Conservation (phyloP, 2,113 vertebrate species). For the Peucedramus taeniatus region DNA sequence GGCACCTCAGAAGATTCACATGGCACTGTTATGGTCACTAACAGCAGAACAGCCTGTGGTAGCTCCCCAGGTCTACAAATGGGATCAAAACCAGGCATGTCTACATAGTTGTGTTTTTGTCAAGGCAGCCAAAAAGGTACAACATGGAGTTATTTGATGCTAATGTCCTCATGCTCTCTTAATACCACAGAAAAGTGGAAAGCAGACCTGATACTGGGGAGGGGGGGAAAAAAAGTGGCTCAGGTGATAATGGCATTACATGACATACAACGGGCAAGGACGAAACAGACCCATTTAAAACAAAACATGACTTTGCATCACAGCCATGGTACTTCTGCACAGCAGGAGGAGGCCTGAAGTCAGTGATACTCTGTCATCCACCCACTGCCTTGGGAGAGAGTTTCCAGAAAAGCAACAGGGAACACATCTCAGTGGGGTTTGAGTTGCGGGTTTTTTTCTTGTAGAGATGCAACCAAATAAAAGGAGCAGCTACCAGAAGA, state of each 20-base stretch:
- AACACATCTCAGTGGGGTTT: neutral
- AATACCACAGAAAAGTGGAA: neutral
- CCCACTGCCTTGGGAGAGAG: neutral
- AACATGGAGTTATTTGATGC: rapidly evolving
- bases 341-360: neutral
- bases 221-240: neutral
- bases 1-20: neutral
- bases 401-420: neutral
- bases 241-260: neutral
- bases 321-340: neutral
- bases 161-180: neutral
- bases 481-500: neutral
- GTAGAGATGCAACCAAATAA: neutral
- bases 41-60: neutral
- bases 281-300: neutral
- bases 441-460: rapidly evolving
- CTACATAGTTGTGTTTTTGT: neutral
- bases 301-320: neutral
- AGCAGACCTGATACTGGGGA: neutral
- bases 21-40: neutral
- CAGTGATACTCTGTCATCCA: neutral
- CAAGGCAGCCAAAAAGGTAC: neutral
- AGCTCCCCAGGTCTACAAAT: neutral
- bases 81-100: neutral
- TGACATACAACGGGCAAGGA: neutral